Evolutionary conservation across 2,888 invertebrate species (phyloP).

Genomic region (Lasioglossum villosulum): DNA sequence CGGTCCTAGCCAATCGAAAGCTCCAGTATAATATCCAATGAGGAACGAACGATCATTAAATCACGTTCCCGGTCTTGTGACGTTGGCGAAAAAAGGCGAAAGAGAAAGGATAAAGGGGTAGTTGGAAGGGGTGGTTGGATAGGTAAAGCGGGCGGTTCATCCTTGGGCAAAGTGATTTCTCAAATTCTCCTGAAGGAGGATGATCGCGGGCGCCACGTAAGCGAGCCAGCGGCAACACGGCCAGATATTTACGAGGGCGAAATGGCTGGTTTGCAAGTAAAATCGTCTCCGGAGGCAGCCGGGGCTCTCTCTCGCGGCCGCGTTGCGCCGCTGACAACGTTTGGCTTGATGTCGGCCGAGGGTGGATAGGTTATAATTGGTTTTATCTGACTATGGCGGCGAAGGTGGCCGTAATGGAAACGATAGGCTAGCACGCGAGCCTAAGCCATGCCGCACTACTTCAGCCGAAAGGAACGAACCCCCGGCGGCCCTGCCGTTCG

Average conservation of each 20-base stretch:
- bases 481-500: slow-evolving; percentile 10
- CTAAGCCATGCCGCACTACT: slow-evolving; percentile 34
- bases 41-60: slow-evolving; percentile 22
- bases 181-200: slow-evolving; percentile 53
- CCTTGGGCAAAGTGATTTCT: slow-evolving; percentile 63
- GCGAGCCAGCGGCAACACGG: slow-evolving; percentile 25
- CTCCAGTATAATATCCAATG: not conserved
- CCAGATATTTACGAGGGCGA: slow-evolving; percentile 68
- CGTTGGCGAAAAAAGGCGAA: slow-evolving; percentile 10
- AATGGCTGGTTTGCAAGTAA: slow-evolving; percentile 75
- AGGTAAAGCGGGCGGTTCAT: not conserved
- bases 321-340: slow-evolving; percentile 68
- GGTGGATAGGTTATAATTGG: slow-evolving; percentile 81
- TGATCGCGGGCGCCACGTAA: slow-evolving; percentile 56
- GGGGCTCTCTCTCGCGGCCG: slow-evolving; percentile 27
- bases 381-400: slow-evolving; percentile 78
- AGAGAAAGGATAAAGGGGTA: not conserved
- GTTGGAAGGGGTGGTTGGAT: not conserved
- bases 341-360: slow-evolving; percentile 71
- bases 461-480: slow-evolving; percentile 35
- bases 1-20: not conserved
- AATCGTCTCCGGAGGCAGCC: slow-evolving; percentile 66
- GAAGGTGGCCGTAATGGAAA: slow-evolving; percentile 78
- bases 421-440: slow-evolving; percentile 79
- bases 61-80: slow-evolving; percentile 2